Evolutionary conservation across 2,113 vertebrate species (phyloP), one percentile per base, ranked within the genome.

Genomic region (Glareola pratincola): DNA sequence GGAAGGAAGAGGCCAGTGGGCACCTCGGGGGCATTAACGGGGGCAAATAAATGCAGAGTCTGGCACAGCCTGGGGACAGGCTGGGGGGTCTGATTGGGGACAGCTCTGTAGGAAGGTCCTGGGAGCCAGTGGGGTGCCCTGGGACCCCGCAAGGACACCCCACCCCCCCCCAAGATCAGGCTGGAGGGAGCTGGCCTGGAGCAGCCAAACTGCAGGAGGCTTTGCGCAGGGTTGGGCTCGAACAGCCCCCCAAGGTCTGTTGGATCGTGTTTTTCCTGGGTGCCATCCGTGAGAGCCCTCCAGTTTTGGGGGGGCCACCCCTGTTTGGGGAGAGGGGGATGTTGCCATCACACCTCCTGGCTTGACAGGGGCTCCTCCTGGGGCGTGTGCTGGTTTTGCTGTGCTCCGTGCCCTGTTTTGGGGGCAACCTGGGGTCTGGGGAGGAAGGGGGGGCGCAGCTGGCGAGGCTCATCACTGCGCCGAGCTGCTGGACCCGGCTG

Each of bases 401-500:
- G 47, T 16, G 8, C 41, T 45, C 60, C 0, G 0, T 59, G 9
- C 39, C 50, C 56, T 1, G 2, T 45, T 91, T 23, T 1, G 1
- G 32, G 63, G 29, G 48, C 6, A 14, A 16, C 8, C 7, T 71
- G 0, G 0, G 15, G 6, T 30, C 19, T 37, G 26, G n/a, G 8
- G n/a, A n/a, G n/a, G n/a, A n/a, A n/a, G 5, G 0, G 2, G 6
- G 4, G 6, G 13, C 4, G 6, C 6, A 39, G 43, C 18, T 1
- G 2, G 24, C 3, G 14, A 53, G 43, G 11, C 20, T 47, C 48
- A 7, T 14, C 10, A 1, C n/a, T n/a, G 34, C 22, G 3, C 71
- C 0, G 0, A 62, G 57, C 68, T 21, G 22, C 53, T 30, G 2
- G 1, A 14, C 36, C 23, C 0, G 0, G 0, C 41, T 74, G 9